Evolutionary conservation across 2,797 vertebrate genomes (phyloP), one percentile per base, ranked within the genome.

Genomic region (Pampus argenteus): DNA sequence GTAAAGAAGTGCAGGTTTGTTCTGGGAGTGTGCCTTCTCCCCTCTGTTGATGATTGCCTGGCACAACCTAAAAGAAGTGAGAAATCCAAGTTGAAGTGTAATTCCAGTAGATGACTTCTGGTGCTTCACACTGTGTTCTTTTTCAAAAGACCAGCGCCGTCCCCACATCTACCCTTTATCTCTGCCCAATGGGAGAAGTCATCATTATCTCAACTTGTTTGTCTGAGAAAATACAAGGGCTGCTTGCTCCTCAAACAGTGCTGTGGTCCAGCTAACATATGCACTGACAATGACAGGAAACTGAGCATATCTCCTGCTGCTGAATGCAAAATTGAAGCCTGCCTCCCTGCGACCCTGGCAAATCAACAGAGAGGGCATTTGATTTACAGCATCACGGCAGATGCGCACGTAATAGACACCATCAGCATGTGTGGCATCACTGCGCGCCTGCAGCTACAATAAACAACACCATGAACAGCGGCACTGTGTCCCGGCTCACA

Each of bases 151-250:
- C 28, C 15, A 18, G 62, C 5, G 9, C 31, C 18, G 25, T 74
- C 51, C 61, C 56, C 55, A 51, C n/a, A 0, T 26, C 67, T 76
- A 11, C 34, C 55, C 51, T 71, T 77, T 78, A 63, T 76, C 64
- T 54, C 25, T 23, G 26, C 28, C 76, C 74, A 45, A 38, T 25
- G 57, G 71, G 62, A 80, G 42, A 69, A 76, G 74, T 76, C 73
- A 62, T 88, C 69, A 77, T 88, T 86, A 83, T 87, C 73, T 78
- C 70, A 68, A 66, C 79, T 76, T 77, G 76, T 88, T 85, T 86
- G 81, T 78, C 73, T 79, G 75, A 67, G 66, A 36, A 67, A 63
- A 66, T 52, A 70, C 71, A 72, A 81, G 69, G 18, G 61, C 71
- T 50, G 57, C 77, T 74, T 68, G 71, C 78, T 82, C 58, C 79